These are phyloP conservation scores for Porites australiensis DNA, from an alignment of 64 coral and sea anemone genomes.

Conservation along the genomic window DNA sequence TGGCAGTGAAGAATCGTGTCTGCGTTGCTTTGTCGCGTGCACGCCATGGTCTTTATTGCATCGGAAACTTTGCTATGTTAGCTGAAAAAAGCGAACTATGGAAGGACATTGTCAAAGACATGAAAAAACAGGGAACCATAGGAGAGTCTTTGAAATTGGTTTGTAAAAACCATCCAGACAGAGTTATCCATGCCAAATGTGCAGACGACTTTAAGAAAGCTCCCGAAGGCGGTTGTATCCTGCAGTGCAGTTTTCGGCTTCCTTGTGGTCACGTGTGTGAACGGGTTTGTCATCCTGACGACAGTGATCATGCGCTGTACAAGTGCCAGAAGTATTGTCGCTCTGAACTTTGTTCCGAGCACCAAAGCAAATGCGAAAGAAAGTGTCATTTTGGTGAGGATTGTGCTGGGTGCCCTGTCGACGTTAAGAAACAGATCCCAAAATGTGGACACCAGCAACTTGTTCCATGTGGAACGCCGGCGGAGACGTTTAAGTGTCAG, in stretches of 20 bases:
- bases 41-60: constrained; percentile 80
- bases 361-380: constrained; percentile 62
- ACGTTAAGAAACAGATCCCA: constrained; percentile 15
- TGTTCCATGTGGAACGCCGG: constrained; percentile 41
- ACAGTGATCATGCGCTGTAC: constrained; percentile 68
- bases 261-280: constrained; percentile 80
- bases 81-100: constrained; percentile 70
- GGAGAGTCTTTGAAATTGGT: constrained; percentile 54
- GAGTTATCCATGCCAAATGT: constrained; percentile 42
- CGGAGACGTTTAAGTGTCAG: constrained; percentile 33
- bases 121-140: constrained; percentile 53
- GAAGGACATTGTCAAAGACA: constrained; percentile 53
- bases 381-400: constrained; percentile 69
- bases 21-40: constrained; percentile 92
- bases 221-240: constrained; percentile 77
- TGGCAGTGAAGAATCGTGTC: constrained; percentile 76
- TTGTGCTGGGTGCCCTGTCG: constrained; percentile 59
- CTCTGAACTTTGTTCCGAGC: constrained; percentile 53
- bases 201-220: constrained; percentile 74
- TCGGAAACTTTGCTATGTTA: constrained; percentile 74
- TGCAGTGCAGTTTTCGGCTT: constrained; percentile 79
- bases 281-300: constrained; percentile 77
- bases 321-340: constrained; percentile 74
- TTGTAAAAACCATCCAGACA: constrained; percentile 66
- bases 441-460: constrained; percentile 9